phyloP scores from a whole-genome alignment of 2,113 vertebrate species.

The Rhinopomastus cyanomelas region DNA sequence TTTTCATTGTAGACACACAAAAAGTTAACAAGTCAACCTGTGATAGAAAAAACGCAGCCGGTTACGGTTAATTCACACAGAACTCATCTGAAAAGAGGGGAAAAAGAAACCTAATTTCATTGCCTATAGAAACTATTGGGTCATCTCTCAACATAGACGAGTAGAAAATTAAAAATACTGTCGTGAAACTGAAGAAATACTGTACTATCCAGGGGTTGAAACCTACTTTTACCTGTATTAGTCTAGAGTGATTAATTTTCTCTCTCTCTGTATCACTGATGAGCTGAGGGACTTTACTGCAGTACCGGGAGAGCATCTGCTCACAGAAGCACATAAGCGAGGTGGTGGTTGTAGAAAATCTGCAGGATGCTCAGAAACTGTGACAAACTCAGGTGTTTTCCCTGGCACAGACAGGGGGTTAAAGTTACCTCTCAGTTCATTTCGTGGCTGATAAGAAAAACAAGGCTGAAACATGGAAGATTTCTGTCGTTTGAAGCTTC shows the following conservation, averaged over 20 bases:
- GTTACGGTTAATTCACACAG: conserved; percentile 62
- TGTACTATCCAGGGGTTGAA: conserved; percentile 74
- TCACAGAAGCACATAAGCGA: background rate
- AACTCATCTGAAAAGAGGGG: conserved; percentile 61
- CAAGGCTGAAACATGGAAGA: conserved; percentile 36
- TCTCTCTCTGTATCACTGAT: conserved; percentile 17
- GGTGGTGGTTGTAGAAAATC: background rate
- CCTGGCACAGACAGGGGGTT: background rate
- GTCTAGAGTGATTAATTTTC: background rate
- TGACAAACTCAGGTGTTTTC: background rate
- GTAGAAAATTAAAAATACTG: conserved; percentile 73
- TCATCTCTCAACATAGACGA: conserved; percentile 58
- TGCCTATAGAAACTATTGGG: conserved; percentile 67
- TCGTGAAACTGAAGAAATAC: conserved; percentile 62
- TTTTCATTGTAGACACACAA: conserved; percentile 82
- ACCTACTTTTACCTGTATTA: conserved; percentile 49
- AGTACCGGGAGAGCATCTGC: background rate
- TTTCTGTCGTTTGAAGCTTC: background rate
- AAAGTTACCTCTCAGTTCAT: background rate
- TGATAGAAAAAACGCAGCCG: conserved; percentile 71
- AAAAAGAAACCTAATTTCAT: conserved; percentile 58
- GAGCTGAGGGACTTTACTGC: background rate
- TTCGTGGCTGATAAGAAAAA: conserved; percentile 35
- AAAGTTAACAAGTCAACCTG: conserved; percentile 72
- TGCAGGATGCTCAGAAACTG: background rate